Evolutionary conservation across 35 echinoderm and acorn worm genomes (phyloP), one percentile per base, ranked within the genome.

Genomic region (Stichopus chloronotus): DNA sequence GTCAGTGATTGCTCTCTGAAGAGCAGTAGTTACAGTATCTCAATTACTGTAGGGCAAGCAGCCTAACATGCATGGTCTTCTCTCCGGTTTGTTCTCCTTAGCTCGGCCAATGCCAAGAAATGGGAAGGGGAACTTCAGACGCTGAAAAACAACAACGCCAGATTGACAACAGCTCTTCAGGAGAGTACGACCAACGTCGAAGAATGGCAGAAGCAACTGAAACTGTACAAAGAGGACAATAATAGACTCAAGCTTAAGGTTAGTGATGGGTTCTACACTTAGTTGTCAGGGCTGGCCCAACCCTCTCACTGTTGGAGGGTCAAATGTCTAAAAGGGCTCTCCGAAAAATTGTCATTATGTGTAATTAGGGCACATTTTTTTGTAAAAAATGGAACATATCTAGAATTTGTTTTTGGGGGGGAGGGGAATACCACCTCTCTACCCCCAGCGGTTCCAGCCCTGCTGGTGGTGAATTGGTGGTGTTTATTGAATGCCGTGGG

Each of bases 61-160:
- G 13, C 69, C 69, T n/a, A 72, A 2, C 69, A 13, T 21, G 13
- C 69, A 72, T 25, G 5, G 10, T 78, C 25, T 88, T 53, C 30
- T 43, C 30, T 43, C 30, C 3, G 30, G 30, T 91, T 58, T 56
- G 83, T 86, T 25, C 9, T 61, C 59, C 58, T 13, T 87, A 99
- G 97, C 94, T 99, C 97, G 30, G 94, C 93, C 83, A 99, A 99
- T 95, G 97, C 97, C 59, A 99, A 96, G 87, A 99, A 99, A 83
- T 99, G 97, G 97, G 97, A 99, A 63, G 59, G 90, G 14, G 97
- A 99, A 81, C 57, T 99, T 13, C 97, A 99, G 90, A 99, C 97
- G 8, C 78, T 99, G 60, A 99, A 99, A 76, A 99, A 96, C 88
- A 99, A 99, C 78, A 99, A 99, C 43, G 97, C 97, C 69, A 94